Conservation (phyloP, 1,140 invertebrate genomes). For the Epicauta chinensis region DNA sequence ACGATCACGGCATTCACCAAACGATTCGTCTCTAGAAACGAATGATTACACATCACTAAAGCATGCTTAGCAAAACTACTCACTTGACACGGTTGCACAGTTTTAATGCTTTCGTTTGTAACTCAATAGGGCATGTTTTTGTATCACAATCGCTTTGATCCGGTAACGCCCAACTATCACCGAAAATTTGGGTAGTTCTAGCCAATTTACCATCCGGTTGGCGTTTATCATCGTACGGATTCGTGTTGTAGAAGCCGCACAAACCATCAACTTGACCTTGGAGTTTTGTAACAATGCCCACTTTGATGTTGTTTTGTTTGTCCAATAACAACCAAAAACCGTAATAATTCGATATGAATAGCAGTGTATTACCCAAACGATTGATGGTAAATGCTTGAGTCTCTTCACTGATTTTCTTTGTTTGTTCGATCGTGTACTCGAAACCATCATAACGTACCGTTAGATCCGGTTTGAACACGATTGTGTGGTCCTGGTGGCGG, state of each 20-base stretch:
- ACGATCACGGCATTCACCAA: slow-evolving; percentile 48
- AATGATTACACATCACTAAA: neutral
- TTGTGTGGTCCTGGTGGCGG: slow-evolving; percentile 48
- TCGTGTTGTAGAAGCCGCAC: slow-evolving; percentile 69
- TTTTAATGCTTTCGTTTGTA: slow-evolving; percentile 56
- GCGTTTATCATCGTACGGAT: slow-evolving; percentile 58
- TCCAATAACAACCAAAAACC: slow-evolving; percentile 69
- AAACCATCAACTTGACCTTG: slow-evolving; percentile 66
- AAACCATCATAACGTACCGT: slow-evolving; percentile 60
- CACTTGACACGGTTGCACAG: slow-evolving; percentile 55
- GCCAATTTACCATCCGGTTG: slow-evolving; percentile 59
- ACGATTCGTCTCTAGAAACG: slow-evolving; percentile 47
- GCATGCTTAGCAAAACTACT: too few relatives aligned
- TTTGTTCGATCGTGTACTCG: slow-evolving; percentile 58
- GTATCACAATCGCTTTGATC: slow-evolving; percentile 50
- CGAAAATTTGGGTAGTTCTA: slow-evolving; percentile 61
- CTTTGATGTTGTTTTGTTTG: slow-evolving; percentile 59
- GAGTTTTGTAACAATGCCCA: slow-evolving; percentile 58
- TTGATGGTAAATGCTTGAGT: slow-evolving; percentile 59
- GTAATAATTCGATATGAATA: slow-evolving; percentile 61
- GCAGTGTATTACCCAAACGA: slow-evolving; percentile 58
- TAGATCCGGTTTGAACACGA: slow-evolving; percentile 58
- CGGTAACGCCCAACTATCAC: slow-evolving; percentile 60
- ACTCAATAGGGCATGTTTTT: slow-evolving; percentile 49
- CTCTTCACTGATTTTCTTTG: slow-evolving; percentile 58